Conservation (phyloP, 1,140 invertebrate species). For the Drosophila tani region DNA sequence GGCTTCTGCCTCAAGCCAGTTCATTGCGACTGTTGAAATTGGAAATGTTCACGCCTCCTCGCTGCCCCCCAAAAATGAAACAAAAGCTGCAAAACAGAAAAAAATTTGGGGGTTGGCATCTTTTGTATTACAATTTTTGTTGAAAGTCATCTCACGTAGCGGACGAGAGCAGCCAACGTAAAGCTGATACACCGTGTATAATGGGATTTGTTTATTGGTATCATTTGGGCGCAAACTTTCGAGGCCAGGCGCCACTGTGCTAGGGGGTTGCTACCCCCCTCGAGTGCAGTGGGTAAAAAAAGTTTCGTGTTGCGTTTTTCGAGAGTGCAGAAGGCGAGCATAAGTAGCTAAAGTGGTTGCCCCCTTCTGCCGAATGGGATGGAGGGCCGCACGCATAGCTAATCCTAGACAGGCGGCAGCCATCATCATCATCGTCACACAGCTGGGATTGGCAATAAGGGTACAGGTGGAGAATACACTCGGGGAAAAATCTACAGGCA, state of each 20-base stretch:
- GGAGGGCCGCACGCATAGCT: slow-evolving; percentile 57
- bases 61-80: slow-evolving; percentile 20
- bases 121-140: slow-evolving; percentile 55
- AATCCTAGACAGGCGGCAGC: slow-evolving; percentile 64
- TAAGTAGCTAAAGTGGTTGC: slow-evolving; percentile 73
- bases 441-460: slow-evolving; percentile 46
- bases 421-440: slow-evolving; percentile 50
- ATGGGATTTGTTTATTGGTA: slow-evolving; percentile 85
- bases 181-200: slow-evolving; percentile 85
- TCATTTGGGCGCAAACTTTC: slow-evolving; percentile 79
- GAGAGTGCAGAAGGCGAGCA: slow-evolving; percentile 61
- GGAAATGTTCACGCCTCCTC: slow-evolving; percentile 41
- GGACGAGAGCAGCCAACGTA: slow-evolving; percentile 69
- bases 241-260: slow-evolving; percentile 3
- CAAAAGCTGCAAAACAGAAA: slow-evolving; percentile 16
- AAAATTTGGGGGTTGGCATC: slow-evolving; percentile 31
- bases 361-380: slow-evolving; percentile 12
- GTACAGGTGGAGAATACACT: slow-evolving; percentile 24
- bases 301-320: slow-evolving; percentile 79
- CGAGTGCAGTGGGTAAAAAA: slow-evolving; percentile 36
- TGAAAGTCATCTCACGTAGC: slow-evolving; percentile 83
- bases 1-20: slow-evolving; percentile 1
- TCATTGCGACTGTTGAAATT: slow-evolving; percentile 15
- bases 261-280: slow-evolving; percentile 6
- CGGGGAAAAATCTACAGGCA: background rate